Conservation (phyloP, 1,140 invertebrate genomes). For the Saccostrea echinata region DNA sequence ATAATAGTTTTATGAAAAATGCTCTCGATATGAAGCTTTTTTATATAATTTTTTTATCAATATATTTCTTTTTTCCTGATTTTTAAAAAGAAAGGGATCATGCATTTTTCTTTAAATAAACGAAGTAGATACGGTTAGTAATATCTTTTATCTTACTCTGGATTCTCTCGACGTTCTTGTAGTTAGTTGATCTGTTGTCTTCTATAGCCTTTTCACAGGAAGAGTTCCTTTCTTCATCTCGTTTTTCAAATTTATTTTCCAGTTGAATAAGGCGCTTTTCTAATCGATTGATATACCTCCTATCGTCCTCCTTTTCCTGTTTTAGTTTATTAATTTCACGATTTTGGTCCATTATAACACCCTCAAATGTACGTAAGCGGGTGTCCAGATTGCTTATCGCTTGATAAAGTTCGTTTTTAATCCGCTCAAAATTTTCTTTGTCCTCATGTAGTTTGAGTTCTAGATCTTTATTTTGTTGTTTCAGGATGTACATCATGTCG, state of each 20-base stretch:
- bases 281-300: not conserved
- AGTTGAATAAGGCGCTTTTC: not conserved
- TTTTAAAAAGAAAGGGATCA: no score
- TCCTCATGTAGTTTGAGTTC: not conserved
- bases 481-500: not conserved
- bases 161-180: not conserved
- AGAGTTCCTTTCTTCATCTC: not conserved
- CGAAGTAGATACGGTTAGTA: no score
- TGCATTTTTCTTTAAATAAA: no score
- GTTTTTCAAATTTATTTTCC: not conserved
- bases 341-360: not conserved
- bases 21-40: no score
- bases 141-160: not conserved
- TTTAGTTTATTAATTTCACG: not conserved
- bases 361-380: not conserved
- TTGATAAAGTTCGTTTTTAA: not conserved
- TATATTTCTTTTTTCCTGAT: no score
- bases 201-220: not conserved
- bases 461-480: not conserved
- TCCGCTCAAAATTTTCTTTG: not conserved
- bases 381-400: not conserved
- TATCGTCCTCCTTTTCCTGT: not conserved
- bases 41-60: no score
- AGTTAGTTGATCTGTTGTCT: not conserved
- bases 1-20: no score